Evolutionary conservation across 2,888 invertebrate species (phyloP), one percentile per base, ranked within the genome.

Genomic region (Thymelicus lineola): DNA sequence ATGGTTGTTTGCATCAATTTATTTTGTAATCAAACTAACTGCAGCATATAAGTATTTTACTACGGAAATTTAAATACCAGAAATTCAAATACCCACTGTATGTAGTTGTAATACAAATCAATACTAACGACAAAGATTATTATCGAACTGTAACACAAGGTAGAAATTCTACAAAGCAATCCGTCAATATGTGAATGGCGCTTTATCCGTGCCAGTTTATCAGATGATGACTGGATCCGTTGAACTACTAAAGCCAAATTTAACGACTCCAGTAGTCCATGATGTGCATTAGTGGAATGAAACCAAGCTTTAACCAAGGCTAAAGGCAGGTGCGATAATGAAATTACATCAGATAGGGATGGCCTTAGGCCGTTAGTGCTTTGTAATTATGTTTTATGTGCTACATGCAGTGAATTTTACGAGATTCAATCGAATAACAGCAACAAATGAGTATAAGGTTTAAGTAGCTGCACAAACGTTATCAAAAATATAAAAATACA

Each of bases 171-270:
- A 35, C 48, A 65, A 55, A 42, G 42, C 55, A 12, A 42, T 57
- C 48, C 42, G 45, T 46, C 58, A 66, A 66, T 58, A 58, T 28
- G 6, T 48, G 58, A 66, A 60, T 53, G 28, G 61, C 17, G 50
- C 14, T 59, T 36, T 48, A 62, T 46, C 53, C 12, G 45, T 28
- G 67, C 53, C 20, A 17, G 55, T 62, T 62, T 68, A 68, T 68
- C 68, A 68, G 62, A 68, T 62, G 67, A 61, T 61, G 62, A 62
- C 61, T 46, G 68, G 50, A 67, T 62, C 62, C 55, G 36, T 55
- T 62, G 68, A 68, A 62, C 62, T 62, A 68, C 68, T 57, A 68
- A 62, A 68, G 68, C 68, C 57, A 68, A 62, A 68, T 68, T 62
- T 68, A 62, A 68, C 68, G 68, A 62, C 55, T 28, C 61, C 38